Evolutionary conservation across 1,140 invertebrate genomes (phyloP), one percentile per base, ranked within the genome.

Genomic region (Listronotus oregonensis): DNA sequence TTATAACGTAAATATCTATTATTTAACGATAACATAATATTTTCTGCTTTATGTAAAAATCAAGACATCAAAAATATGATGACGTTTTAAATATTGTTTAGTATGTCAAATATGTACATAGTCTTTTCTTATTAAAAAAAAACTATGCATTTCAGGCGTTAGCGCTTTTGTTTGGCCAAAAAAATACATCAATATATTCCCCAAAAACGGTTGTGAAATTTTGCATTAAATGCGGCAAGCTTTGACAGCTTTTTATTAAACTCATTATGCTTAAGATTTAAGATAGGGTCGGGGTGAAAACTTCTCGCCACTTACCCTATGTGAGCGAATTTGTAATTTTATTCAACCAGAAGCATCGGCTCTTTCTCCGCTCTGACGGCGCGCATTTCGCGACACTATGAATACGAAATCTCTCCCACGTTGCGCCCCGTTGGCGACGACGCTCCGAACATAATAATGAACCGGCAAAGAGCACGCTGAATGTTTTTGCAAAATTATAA

Each of bases 321-420:
- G 68, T 64, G 68, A 66, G 61, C 66, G 62, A 69, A 71, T 69
- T 73, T 73, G 68, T 73, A 73, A 73, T 73, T 73, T 72, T 64
- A 73, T 69, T 68, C 69, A 57, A 57, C 55, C 47, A 68, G 66
- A 52, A 58, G 42, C 64, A 21, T 27, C 31, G 46, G 58, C 60
- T 32, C 43, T 59, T 58, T 65, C 67, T 61, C 31, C 58, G 55
- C 49, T 69, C 51, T 56, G 43, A 43, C 49, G 61, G 18, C 51
- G 39, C 51, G 57, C 63, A 43, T 46, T 54, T 44, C 59, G 40
- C 59, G 42, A 55, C 62, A 68, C 61, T 56, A 66, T 66, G 69
- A 71, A 71, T 71, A 71, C 69, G 69, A 71, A 71, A 71, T 71
- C 66, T 68, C 54, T 46, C 43, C 61, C 51, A 56, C 43, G 61